These are phyloP conservation scores for Tenthredo livida DNA, from an alignment of 2,888 invertebrate species.

Conservation along the genomic window DNA sequence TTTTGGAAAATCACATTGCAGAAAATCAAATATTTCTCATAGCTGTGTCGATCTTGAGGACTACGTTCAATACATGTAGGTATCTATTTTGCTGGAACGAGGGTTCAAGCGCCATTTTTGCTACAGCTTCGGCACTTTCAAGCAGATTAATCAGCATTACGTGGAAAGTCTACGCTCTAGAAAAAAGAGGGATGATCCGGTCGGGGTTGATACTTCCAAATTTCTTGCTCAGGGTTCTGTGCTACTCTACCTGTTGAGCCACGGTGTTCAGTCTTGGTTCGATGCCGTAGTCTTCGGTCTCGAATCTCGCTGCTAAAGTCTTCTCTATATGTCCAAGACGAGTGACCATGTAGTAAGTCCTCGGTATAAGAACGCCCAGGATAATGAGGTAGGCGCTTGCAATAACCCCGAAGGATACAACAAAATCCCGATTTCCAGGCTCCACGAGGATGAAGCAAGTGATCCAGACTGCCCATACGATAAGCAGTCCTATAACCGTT, in stretches of 20 bases:
- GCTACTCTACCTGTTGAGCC: slow-evolving; percentile 67
- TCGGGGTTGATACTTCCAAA: slow-evolving; percentile 59
- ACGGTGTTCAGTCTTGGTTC: slow-evolving; percentile 70
- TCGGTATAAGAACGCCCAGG: slow-evolving; percentile 84
- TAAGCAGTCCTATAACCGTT: slow-evolving; percentile 79
- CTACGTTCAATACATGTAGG: not conserved
- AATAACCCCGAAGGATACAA: slow-evolving; percentile 82
- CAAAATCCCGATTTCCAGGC: slow-evolving; percentile 80
- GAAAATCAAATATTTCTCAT: not conserved
- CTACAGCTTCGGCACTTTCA: not conserved
- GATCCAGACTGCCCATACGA: slow-evolving; percentile 80
- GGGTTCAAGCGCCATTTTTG: too few relatives aligned
- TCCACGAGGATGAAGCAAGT: slow-evolving; percentile 82
- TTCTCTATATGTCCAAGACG: slow-evolving; percentile 82
- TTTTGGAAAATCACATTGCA: not conserved
- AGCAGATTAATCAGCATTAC: not conserved
- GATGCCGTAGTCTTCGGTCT: slow-evolving; percentile 64
- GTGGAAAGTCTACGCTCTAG: slow-evolving; percentile 40
- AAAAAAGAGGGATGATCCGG: slow-evolving; percentile 59
- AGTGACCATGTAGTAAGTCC: slow-evolving; percentile 85
- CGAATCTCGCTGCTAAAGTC: slow-evolving; percentile 65
- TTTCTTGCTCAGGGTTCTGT: slow-evolving; percentile 57
- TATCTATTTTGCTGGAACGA: not conserved
- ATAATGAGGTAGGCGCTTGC: slow-evolving; percentile 83
- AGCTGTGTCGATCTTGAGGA: not conserved